These are phyloP conservation scores for Crossaster papposus DNA, from an alignment of 53 echinoderm and acorn worm genomes.

Conservation along the genomic window DNA sequence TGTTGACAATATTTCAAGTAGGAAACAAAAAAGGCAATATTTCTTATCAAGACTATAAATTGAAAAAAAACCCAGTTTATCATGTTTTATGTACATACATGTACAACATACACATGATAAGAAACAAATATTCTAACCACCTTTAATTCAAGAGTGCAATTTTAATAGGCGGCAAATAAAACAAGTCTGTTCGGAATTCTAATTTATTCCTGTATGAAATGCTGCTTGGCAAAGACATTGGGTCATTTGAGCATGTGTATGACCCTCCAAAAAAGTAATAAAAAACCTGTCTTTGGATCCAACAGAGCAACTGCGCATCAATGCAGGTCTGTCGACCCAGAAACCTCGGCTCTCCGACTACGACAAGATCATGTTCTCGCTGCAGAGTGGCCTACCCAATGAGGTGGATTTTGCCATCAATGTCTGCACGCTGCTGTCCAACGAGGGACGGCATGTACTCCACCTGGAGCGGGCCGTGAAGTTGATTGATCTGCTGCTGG, in stretches of 20 bases:
- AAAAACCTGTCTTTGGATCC: neutral
- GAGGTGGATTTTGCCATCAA: conserved; percentile 99
- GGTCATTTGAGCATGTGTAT: neutral
- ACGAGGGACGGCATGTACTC: conserved; percentile 94
- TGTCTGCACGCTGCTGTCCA: conserved; percentile 94
- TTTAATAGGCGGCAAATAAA: neutral
- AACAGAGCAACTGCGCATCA: conserved; percentile 71
- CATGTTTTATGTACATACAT: too few species aligned
- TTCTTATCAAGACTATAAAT: too few species aligned
- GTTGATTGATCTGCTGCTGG: conserved; percentile 89
- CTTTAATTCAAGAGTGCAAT: neutral
- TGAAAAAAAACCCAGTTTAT: too few species aligned
- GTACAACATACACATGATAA: too few species aligned
- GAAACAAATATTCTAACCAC: too few species aligned
- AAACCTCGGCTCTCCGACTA: conserved; percentile 79
- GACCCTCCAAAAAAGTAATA: neutral
- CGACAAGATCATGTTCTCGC: conserved; percentile 87
- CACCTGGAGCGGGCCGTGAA: conserved; percentile 81
- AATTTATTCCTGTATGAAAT: neutral
- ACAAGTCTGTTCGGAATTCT: neutral
- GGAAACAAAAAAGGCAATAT: too few species aligned
- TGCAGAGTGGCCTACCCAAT: conserved; percentile 92
- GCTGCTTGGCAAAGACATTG: neutral
- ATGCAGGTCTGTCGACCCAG: conserved; percentile 57
- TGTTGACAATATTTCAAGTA: too few species aligned